Evolutionary conservation across 2,888 invertebrate species (phyloP).

Genomic region (Archips xylosteana): DNA sequence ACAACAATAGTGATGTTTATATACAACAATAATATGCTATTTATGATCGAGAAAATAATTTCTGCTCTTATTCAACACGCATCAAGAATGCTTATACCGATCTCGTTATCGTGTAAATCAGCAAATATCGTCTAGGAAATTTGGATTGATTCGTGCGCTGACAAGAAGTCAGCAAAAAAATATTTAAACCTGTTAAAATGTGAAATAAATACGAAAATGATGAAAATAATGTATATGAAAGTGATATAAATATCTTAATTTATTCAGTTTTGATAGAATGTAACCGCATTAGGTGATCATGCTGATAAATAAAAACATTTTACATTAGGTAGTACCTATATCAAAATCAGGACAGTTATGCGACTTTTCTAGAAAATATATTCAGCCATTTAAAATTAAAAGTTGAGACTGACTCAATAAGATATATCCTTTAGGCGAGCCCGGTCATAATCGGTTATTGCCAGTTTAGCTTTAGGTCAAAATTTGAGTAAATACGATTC

Average conservation of each 20-base stretch:
- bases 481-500: no score
- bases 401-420: background rate
- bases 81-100: no score
- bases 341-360: constrained; percentile 56
- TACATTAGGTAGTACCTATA: constrained; percentile 48
- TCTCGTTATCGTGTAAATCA: no score
- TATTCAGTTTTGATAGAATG: constrained; percentile 75
- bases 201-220: constrained; percentile 20
- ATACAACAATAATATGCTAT: no score
- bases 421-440: background rate
- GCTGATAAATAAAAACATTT: constrained; percentile 66
- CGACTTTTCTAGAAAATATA: constrained; percentile 43
- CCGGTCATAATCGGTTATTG: no score
- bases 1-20: no score
- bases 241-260: constrained; percentile 75
- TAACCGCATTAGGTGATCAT: constrained; percentile 67
- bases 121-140: no score
- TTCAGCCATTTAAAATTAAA: constrained; percentile 32
- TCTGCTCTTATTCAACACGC: no score
- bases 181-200: background rate
- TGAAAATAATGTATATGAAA: constrained; percentile 41
- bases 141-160: no score
- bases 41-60: no score
- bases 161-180: background rate
- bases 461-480: no score